Evolutionary conservation across 2,797 vertebrate genomes (phyloP).

Genomic region (Sebastes iracundus): DNA sequence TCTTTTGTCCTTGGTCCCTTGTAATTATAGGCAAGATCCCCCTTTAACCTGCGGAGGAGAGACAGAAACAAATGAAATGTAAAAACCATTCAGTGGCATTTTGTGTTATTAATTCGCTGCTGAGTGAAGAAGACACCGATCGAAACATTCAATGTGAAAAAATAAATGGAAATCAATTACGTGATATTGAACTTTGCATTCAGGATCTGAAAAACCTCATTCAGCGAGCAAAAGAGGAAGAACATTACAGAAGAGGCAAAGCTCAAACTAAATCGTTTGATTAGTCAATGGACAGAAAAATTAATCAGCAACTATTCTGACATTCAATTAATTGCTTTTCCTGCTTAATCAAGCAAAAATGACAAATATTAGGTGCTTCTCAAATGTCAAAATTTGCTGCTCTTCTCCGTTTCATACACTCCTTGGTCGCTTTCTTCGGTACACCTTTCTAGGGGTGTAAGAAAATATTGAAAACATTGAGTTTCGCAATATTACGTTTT

Average conservation of each 20-base stretch:
- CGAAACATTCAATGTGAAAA: not conserved
- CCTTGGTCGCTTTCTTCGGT: not conserved
- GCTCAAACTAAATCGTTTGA: not conserved
- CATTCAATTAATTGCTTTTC: not conserved
- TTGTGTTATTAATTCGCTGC: not conserved
- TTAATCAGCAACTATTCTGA: not conserved
- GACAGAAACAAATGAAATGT: not conserved
- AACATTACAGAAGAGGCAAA: not conserved
- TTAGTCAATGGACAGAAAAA: not conserved
- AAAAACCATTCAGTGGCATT: not conserved
- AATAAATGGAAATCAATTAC: not conserved
- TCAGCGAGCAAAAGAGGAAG: not conserved
- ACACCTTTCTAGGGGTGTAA: not conserved
- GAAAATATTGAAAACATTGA: no score
- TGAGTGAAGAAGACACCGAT: not conserved
- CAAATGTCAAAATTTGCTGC: not conserved
- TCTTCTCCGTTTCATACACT: not conserved
- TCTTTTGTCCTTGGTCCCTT: constrained; percentile 97
- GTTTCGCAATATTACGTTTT: no score
- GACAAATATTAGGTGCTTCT: not conserved
- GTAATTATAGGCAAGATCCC: constrained; percentile 95
- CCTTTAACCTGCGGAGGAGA: constrained; percentile 88
- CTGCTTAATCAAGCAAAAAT: not conserved
- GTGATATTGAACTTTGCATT: not conserved
- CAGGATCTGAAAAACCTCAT: not conserved